These are phyloP conservation scores for Spatulosminthurus flaviceps DNA, from an alignment of 2,888 invertebrate species.

Conservation along the genomic window DNA sequence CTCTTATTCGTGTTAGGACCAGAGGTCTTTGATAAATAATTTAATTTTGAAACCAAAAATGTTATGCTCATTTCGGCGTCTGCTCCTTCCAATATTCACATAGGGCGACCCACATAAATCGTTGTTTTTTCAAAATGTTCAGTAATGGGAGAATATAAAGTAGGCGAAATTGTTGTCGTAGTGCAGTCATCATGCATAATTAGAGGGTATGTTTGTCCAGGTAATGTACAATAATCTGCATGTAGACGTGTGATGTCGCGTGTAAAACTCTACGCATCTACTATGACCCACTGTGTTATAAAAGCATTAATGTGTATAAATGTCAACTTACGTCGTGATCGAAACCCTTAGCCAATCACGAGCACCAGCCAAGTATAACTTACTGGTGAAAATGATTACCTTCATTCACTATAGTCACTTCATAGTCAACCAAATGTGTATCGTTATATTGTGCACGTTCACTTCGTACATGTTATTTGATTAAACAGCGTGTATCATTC, in stretches of 20 bases:
- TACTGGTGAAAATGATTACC: not conserved
- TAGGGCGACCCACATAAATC: not conserved
- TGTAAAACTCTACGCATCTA: not conserved
- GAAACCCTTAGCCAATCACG: not conserved
- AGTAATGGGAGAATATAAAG: not conserved
- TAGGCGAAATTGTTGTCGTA: not conserved
- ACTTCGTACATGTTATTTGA: not conserved
- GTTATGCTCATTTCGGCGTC: not conserved
- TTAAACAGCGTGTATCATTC: not conserved
- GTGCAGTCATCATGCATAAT: not conserved
- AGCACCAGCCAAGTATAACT: not conserved
- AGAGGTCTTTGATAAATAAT: not conserved
- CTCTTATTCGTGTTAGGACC: not conserved
- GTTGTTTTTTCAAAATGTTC: not conserved
- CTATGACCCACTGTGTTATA: not conserved
- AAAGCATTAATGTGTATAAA: not conserved
- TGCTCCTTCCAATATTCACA: not conserved
- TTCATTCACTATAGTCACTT: not conserved
- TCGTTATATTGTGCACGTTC: not conserved
- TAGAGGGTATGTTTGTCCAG: not conserved
- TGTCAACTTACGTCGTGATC: not conserved
- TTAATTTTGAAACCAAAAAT: not conserved
- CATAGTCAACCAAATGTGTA: not conserved
- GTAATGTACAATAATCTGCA: slow-evolving; percentile 3
- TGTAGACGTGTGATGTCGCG: too few species aligned